These are phyloP conservation scores for Clarias fuscus DNA, from an alignment of 2,797 vertebrate species.

Conservation along the genomic window DNA sequence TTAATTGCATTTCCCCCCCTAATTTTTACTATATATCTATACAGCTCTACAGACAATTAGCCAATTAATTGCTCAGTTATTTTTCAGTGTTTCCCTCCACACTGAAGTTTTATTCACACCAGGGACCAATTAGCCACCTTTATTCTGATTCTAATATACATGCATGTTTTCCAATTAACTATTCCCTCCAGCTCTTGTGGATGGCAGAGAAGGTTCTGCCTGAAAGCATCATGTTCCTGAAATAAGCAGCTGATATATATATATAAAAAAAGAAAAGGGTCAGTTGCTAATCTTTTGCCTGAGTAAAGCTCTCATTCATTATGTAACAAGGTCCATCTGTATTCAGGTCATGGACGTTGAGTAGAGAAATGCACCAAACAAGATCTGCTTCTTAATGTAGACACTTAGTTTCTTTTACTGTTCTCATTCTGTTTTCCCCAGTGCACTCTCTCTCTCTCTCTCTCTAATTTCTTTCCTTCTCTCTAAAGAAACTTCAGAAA, in stretches of 20 bases:
- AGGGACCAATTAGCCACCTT: constrained; percentile 78
- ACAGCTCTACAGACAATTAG: background rate
- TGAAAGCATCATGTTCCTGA: constrained; percentile 68
- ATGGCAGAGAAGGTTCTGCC: constrained; percentile 58
- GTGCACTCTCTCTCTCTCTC: background rate
- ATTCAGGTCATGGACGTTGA: constrained; percentile 75
- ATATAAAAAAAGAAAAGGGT: constrained; percentile 68
- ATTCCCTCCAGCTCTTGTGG: constrained; percentile 46
- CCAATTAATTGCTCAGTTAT: background rate
- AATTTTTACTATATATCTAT: background rate
- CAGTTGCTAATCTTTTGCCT: constrained; percentile 78
- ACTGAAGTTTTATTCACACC: constrained; percentile 89
- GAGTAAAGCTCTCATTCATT: constrained; percentile 80
- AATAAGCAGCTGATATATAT: constrained; percentile 71
- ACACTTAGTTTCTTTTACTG: constrained; percentile 62
- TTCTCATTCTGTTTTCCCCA: background rate
- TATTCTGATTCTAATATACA: constrained; percentile 63
- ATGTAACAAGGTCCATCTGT: constrained; percentile 79
- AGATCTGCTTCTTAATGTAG: constrained; percentile 66
- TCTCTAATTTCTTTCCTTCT: background rate
- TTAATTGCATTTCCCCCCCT: background rate
- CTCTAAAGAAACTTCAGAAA: constrained; percentile 1
- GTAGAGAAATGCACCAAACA: constrained; percentile 60
- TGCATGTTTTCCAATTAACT: constrained; percentile 41
- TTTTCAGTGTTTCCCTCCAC: background rate